Evolutionary conservation across 1,140 invertebrate genomes (phyloP), one percentile per base, ranked within the genome.

Genomic region (Maconellicoccus hirsutus): DNA sequence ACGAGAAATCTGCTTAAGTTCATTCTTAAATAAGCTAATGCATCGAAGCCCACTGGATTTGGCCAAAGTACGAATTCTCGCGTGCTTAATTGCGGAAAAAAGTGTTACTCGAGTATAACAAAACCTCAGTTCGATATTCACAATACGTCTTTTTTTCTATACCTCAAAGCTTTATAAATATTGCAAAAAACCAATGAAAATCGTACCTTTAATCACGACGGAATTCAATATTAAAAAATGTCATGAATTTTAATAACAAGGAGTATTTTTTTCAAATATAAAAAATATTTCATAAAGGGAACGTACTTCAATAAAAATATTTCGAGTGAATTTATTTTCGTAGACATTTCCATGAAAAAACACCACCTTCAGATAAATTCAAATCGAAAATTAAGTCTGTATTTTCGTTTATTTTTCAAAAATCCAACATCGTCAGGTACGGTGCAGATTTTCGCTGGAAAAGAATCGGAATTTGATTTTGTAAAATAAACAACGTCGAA

Each of bases 181-280:
- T 16, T 52, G 42, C 4, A 52, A 16, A 4, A 7, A 38, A 52
- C 6, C n/a, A 52, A 2, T 52, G 42, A 19, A 52, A 52, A 52
- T 16, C 42, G 42, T 52, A 52, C 42, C 10, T 52, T 16, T 52
- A 52, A 52, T 52, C 42, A 52, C 42, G 42, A 16, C 42, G 16
- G n/a, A 52, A 52, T 52, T 52, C n/a, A 52, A 52, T 52, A 52
- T 52, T 52, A 52, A 52, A n/a, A 52, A 52, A 52, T 52, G 42
- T 52, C 42, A 52, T 52, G 42, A 52, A 52, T 52, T 52, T 52
- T 52, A 52, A 52, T 52, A 52, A 52, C 42, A 52, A 52, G 42
- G n/a, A 52, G 42, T 52, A 52, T 52, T 52, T 52, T 52, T 52
- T 19, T 52, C 42, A 52, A 52, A 52, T 6, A 16, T 52, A 52